Percentiles rank a stretch among this genome's conserved stretches.
Conservation (phyloP, 2,113 vertebrate species). For the Halichoerus grypus region DNA sequence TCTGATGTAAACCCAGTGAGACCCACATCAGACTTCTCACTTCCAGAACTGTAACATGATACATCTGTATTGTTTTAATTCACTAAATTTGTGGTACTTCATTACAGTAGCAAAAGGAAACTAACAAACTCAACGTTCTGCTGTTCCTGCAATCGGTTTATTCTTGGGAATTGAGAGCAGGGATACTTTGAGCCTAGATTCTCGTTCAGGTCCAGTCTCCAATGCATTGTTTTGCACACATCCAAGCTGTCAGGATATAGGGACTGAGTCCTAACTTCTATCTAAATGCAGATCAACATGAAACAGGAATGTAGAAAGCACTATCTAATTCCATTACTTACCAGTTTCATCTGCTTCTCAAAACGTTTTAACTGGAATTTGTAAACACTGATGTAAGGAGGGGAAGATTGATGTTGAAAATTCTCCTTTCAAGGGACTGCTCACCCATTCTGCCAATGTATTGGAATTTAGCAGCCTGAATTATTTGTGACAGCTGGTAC, state of each 20-base stretch:
- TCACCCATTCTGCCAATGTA: not conserved
- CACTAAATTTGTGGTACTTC: not conserved
- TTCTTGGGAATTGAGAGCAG: not conserved
- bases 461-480: constrained; percentile 48
- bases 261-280: not conserved
- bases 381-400: not conserved
- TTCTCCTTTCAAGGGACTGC: constrained; percentile 3
- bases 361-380: constrained; percentile 4
- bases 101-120: not conserved
- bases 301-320: not conserved
- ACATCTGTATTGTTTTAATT: not conserved
- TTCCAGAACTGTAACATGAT: not conserved
- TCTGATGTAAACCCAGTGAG: not conserved
- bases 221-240: not conserved
- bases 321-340: not conserved
- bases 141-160: not conserved
- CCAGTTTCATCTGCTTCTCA: not conserved
- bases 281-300: not conserved
- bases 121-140: not conserved
- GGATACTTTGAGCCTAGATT: no score
- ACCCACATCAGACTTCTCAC: not conserved
- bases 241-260: not conserved
- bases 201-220: not conserved
- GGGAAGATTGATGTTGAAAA: constrained; percentile 23
- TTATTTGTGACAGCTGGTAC: constrained; percentile 61